phyloP scores from a whole-genome alignment of 2,888 invertebrate species.

The Polymixis lichenea region DNA sequence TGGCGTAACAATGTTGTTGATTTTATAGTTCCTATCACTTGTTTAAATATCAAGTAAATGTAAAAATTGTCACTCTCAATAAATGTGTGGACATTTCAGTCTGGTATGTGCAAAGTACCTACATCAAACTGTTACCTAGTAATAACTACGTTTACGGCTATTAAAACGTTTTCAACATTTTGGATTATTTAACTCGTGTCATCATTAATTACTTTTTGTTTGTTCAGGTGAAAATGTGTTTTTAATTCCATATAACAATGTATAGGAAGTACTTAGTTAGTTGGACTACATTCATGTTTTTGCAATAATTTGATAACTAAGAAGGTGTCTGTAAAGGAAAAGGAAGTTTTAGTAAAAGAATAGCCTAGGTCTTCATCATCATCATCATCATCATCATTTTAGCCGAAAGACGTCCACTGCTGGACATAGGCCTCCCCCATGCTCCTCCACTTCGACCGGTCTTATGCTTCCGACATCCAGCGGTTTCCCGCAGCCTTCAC shows the following conservation, averaged over 20 bases:
- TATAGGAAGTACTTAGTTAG: not conserved
- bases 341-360: not conserved
- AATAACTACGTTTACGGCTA: not conserved
- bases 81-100: not conserved
- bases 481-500: too few relatives aligned
- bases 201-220: slow-evolving; percentile 9
- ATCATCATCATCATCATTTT: too few relatives aligned
- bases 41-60: not conserved
- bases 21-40: not conserved
- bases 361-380: too few relatives aligned
- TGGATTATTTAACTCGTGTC: not conserved
- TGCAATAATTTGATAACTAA: not conserved
- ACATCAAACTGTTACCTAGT: slow-evolving; percentile 1
- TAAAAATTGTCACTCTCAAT: not conserved
- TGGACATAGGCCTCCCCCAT: too few relatives aligned
- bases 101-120: not conserved
- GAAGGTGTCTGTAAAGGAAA: too few relatives aligned
- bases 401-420: too few relatives aligned
- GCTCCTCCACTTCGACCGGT: too few relatives aligned
- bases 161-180: slow-evolving; percentile 19
- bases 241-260: not conserved
- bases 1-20: not conserved
- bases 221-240: slow-evolving; percentile 3
- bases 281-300: not conserved
- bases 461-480: too few relatives aligned